Base-by-base conservation (phyloP, 1,140 invertebrate genomes). In the Papilio polyxenes region DNA sequence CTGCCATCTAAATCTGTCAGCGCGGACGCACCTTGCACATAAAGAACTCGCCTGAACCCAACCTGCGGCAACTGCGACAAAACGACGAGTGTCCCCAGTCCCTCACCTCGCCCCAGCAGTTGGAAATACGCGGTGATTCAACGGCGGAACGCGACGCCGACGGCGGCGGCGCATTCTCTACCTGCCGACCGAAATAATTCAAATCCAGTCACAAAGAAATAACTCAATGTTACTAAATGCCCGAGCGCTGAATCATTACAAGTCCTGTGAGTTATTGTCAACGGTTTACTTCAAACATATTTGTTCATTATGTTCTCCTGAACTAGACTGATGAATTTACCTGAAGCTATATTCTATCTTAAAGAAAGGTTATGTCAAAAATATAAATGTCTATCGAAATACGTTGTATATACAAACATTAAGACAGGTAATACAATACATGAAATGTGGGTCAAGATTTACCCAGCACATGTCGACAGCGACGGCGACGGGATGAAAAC, bases 101-200 rank as follows among this genome's bases (percentile, higher is more conserved):
- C 86, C 85, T 86, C 83, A 86, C 83, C 81, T 82, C 81, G 84
- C 82, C 84, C 82, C 72, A 85, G 82, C 59, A 81, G 84, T 84
- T 85, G 75, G 85, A 91, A 90, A 91, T 91, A 91, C 83, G 69
- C 82, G 74, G 76, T 91, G 88, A 91, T 84, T 91, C 89, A 91
- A 83, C 69, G 81, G 40, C 69, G 65, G 72, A 59, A 81, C 65
- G 81, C 75, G 56, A 59, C 56, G 56, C 56, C 56, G 56, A 59
- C 56, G 49, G 49, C 82, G 82, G 76, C 56, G 83, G 82, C 82
- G 75, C 83, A 85, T 83, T 82, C 82, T 83, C 82, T 85, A 88
- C 87, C 87, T 88, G 87, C 83, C 85, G 83, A 83, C 76, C 76
- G 81, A 82, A 85, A 86, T 83, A 84, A 86, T 78, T 84, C 86